Base-by-base conservation (phyloP, 2,888 invertebrate species). In the Mycalesis mineus region DNA sequence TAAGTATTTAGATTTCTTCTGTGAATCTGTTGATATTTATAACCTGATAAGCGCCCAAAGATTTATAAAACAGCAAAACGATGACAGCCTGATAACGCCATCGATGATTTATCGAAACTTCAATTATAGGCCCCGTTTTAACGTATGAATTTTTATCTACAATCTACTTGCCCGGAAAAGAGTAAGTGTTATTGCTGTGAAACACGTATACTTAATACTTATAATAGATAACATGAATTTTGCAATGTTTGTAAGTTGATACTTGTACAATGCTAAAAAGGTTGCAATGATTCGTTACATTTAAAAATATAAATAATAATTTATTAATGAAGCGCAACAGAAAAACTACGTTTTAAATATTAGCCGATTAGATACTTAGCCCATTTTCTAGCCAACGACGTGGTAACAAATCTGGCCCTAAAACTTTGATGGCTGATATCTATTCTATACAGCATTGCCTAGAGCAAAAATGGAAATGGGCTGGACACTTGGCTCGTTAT, bases 71-170 rank as follows among this genome's bases (percentile, higher is more conserved):
- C 71, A 68, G 44, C 39, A 44, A 50, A 49, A 52, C 44, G 61
- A 61, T 61, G 55, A 61, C 58, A 58, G 61, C 48, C 53, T 72
- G 72, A 69, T 70, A 68, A 72, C 70, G 68, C 42, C 55, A 55
- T 68, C 73, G 72, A 78, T 80, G 80, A 87, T 88, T 87, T 84
- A 84, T 85, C 80, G 79, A 77, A 79, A 75, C 77, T 80, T 82
- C 85, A 87, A 88, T 87, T 84, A 83, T 74, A 74, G 74, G 68
- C 67, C 72, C 71, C 66, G 79, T 79, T 77, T 84, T 80, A 83
- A 82, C 82, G 78, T 75, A 71, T 74, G 71, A 71, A 74, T 73
- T 84, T 82, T 73, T 75, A 75, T 75, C 75, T 65, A 63, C 63
- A 66, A 73, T 74, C 71, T 67, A 67, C 61, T 63, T 52, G 64